Percentiles rank a stretch among this genome's conserved stretches.
Evolutionary conservation across 2,797 vertebrate species (phyloP).

Genomic region (Argya squamiceps): DNA sequence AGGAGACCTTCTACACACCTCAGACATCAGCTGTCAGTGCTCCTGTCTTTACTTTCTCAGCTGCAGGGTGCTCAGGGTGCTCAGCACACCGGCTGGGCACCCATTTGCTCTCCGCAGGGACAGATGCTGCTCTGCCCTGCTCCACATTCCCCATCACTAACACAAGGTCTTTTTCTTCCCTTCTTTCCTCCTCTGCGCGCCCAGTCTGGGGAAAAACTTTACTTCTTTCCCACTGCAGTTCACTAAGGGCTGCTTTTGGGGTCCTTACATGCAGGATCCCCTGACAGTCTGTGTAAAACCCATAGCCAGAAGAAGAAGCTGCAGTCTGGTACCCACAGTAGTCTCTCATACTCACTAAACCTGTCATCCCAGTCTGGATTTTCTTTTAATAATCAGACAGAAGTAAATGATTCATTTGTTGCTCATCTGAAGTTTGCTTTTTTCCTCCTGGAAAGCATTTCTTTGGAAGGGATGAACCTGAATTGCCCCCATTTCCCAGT

Average conservation of each 20-base stretch:
- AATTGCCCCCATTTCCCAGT: neutral
- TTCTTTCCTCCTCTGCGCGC: neutral
- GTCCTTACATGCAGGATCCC: neutral
- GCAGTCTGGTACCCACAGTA: neutral
- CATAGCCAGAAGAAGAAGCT: accelerated
- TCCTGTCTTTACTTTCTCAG: neutral
- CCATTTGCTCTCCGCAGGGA: neutral
- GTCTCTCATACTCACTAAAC: slow-evolving; percentile 24
- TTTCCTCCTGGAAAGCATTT: neutral
- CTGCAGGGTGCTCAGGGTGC: neutral
- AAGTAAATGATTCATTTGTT: slow-evolving; percentile 31
- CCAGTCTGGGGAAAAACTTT: neutral
- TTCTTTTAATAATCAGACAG: slow-evolving; percentile 8
- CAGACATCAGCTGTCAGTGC: neutral
- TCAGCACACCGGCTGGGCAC: accelerated
- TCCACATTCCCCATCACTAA: neutral
- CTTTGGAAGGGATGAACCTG: neutral
- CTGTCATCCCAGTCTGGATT: slow-evolving; percentile 6
- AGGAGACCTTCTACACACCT: neutral
- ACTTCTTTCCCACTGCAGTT: neutral
- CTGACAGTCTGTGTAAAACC: neutral
- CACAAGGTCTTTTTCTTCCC: neutral
- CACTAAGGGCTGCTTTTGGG: neutral
- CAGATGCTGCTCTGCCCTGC: neutral
- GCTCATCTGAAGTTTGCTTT: slow-evolving; percentile 10